Evolutionary conservation across 2,113 vertebrate genomes (phyloP).

Genomic region (Trogon melanurus): DNA sequence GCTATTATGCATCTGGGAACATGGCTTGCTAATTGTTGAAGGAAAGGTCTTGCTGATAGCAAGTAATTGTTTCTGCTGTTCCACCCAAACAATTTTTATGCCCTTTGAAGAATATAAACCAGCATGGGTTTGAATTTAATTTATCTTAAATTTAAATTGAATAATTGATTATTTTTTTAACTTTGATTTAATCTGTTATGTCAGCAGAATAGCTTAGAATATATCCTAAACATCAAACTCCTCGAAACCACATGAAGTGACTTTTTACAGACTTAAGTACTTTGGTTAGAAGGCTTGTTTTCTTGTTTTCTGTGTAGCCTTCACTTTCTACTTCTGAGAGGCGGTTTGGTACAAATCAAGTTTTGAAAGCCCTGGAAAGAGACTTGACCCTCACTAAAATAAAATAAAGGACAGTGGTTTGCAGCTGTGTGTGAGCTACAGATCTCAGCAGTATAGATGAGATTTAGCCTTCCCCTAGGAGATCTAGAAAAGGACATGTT

Average conservation of each 20-base stretch:
- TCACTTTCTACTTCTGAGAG: neutral
- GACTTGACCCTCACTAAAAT: neutral
- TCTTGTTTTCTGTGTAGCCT: neutral
- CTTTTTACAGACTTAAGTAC: neutral
- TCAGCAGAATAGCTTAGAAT: neutral
- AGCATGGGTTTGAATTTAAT: neutral
- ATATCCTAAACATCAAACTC: neutral
- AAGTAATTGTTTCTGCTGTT: neutral
- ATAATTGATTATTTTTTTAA: neutral
- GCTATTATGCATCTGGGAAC: neutral
- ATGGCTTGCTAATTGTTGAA: neutral
- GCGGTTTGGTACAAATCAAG: neutral
- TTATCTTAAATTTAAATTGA: neutral
- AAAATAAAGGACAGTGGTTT: neutral
- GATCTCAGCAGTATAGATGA: neutral
- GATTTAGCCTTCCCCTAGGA: neutral
- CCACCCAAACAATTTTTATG: neutral
- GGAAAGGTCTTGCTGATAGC: neutral
- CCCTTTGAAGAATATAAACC: neutral
- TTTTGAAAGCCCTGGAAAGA: neutral
- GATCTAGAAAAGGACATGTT: accelerated
- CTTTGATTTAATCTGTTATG: neutral
- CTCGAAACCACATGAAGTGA: neutral
- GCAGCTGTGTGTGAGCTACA: neutral
- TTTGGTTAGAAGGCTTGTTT: neutral